Conservation (phyloP, 2,113 vertebrate genomes). For the Clarias magur region DNA sequence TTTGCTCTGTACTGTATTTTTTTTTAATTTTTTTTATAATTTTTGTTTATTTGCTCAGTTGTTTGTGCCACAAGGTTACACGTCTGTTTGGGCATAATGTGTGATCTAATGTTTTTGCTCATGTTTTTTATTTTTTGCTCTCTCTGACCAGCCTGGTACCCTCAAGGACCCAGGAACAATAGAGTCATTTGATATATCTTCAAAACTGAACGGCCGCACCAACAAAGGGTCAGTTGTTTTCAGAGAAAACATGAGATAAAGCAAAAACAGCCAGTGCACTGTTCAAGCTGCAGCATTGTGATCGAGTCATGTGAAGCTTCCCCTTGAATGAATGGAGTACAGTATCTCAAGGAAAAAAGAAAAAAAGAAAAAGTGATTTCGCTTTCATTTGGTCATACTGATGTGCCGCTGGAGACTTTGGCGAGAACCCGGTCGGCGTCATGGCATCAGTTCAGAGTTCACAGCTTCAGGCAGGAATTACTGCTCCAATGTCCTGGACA, state of each 20-base stretch:
- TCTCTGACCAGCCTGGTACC: neutral
- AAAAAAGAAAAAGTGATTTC: too few relatives aligned
- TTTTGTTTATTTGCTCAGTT: neutral
- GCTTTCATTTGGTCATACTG: neutral
- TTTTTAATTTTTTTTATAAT: neutral
- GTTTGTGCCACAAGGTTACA: neutral
- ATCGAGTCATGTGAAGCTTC: conserved; percentile 13
- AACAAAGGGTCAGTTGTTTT: conserved; percentile 27
- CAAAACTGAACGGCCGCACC: neutral
- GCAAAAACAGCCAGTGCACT: conserved; percentile 6
- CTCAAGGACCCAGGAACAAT: conserved; percentile 22
- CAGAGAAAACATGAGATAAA: conserved; percentile 23
- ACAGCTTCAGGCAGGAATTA: neutral
- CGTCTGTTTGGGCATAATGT: neutral
- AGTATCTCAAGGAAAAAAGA: neutral
- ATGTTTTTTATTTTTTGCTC: neutral
- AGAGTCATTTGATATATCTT: conserved; percentile 20
- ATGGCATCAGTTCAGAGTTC: neutral
- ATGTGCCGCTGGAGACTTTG: neutral
- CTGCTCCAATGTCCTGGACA: neutral
- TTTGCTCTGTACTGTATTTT: too few relatives aligned
- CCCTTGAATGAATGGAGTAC: conserved; percentile 15
- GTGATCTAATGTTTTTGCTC: neutral
- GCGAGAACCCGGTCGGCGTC: neutral
- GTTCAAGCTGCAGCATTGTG: neutral